Evolutionary conservation across 2,888 invertebrate genomes (phyloP), one percentile per base, ranked within the genome.

Genomic region (Andrena fulva): DNA sequence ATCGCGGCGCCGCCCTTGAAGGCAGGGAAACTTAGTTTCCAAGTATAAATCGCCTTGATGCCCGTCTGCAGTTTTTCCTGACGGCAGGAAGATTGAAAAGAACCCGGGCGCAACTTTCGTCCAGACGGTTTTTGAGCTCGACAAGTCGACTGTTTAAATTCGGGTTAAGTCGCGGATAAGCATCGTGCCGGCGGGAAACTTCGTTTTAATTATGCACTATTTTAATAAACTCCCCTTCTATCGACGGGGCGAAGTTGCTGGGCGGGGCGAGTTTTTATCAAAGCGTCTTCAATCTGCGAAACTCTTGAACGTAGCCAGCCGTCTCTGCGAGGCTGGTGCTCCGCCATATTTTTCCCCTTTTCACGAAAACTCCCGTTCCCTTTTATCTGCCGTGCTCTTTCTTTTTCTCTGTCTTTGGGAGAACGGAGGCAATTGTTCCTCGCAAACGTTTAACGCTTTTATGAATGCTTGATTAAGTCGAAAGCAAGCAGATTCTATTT

Each of bases 131-230:
- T 74, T 75, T 66, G 7, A 69, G 42, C 69, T 63, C 66, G 64
- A 81, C 81, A 81, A 82, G 69, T 59, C 42, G 35, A 52, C 82
- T 81, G 75, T 74, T 82, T 81, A 81, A 81, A 81, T 81, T 81
- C 74, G 66, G 59, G 50, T 81, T 81, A 82, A 81, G 64, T 60
- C 64, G 60, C 42, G 75, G 75, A 82, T 81, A 81, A 82, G 81
- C 82, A 70, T 74, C 74, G 64, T 24, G 10, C 54, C 56, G 54
- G 12, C 62, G 66, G 50, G 31, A 68, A 81, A 81, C 80, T 73
- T 80, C 62, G 50, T 59, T 82, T 81, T 74, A 81, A 81, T 82
- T 81, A 81, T 56, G 64, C 75, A 69, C 68, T 52, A 68, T 74
- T 81, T 81, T 82, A 82, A 81, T 81, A 81, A 62, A 52, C 63